A percentile compares a stretch with the other conserved stretches of the same genome.
Evolutionary conservation across 2,113 vertebrate species (phyloP).

Genomic region (Mirounga angustirostris): DNA sequence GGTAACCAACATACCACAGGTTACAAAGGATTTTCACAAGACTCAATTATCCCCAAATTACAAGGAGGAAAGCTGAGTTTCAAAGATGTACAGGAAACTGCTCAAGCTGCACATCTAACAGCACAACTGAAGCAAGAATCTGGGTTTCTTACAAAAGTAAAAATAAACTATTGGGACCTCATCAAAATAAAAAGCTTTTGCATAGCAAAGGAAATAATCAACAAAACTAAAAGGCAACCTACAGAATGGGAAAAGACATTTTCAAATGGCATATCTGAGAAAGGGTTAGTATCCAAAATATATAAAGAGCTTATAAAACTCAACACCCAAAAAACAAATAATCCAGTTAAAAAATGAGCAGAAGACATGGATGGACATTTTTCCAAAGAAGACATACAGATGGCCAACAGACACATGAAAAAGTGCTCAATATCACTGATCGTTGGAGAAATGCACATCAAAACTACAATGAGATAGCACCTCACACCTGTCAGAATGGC

Average conservation of each 20-base stretch:
- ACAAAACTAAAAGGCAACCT: background rate
- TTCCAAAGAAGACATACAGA: background rate
- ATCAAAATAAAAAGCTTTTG: background rate
- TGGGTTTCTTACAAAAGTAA: background rate
- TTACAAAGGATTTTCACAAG: constrained; percentile 54
- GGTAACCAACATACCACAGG: background rate
- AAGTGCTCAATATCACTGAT: background rate
- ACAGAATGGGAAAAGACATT: background rate
- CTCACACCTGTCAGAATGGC: background rate
- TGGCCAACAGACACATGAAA: background rate
- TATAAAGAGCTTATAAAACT: background rate
- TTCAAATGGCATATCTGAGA: background rate
- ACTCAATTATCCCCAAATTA: background rate
- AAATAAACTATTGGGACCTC: background rate
- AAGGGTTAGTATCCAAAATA: background rate
- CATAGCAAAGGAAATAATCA: background rate
- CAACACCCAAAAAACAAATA: background rate
- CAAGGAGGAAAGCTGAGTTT: constrained; percentile 42
- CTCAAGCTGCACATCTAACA: background rate
- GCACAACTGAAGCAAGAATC: constrained; percentile 44
- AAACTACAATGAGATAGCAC: background rate
- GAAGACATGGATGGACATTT: background rate
- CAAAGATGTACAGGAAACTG: constrained; percentile 4
- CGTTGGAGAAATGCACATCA: background rate
- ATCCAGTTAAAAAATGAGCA: background rate